phyloP scores from a whole-genome alignment of 2,888 invertebrate species.

The Spilarctia lutea region DNA sequence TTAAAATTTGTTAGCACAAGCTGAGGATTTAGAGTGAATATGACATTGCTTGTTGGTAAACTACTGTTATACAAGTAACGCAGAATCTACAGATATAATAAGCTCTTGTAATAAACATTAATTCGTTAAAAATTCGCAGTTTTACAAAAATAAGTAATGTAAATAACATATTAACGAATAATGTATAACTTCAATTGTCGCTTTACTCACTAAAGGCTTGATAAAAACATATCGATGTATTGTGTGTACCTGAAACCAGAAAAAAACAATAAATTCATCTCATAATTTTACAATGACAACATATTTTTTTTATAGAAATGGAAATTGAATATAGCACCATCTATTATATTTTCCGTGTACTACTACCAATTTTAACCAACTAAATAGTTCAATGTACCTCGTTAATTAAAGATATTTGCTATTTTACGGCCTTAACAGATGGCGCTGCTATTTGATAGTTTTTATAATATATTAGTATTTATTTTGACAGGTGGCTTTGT shows the following conservation, averaged over 20 bases:
- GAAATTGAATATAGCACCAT: constrained; percentile 16
- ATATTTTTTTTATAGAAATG: background rate
- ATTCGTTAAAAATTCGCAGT: too few relatives aligned
- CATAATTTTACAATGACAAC: background rate
- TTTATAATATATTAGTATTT: too few relatives aligned
- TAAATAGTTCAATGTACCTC: background rate
- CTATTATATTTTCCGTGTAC: constrained; percentile 12
- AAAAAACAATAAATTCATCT: background rate
- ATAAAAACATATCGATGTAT: background rate
- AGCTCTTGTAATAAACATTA: too few relatives aligned
- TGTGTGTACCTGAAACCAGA: constrained; percentile 19
- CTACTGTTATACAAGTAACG: too few relatives aligned
- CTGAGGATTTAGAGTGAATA: background rate
- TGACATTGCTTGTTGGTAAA: background rate
- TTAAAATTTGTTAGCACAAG: background rate
- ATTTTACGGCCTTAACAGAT: background rate
- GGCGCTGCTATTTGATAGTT: background rate
- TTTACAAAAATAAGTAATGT: background rate
- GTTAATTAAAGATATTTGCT: background rate
- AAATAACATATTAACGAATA: background rate
- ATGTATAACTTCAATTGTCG: constrained; percentile 7
- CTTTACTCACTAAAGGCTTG: background rate
- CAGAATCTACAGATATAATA: too few relatives aligned
- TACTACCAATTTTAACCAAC: background rate
- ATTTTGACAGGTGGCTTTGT: too few relatives aligned